These are phyloP conservation scores for Yponomeuta sedellus DNA, from an alignment of 2,888 invertebrate species.

Conservation along the genomic window DNA sequence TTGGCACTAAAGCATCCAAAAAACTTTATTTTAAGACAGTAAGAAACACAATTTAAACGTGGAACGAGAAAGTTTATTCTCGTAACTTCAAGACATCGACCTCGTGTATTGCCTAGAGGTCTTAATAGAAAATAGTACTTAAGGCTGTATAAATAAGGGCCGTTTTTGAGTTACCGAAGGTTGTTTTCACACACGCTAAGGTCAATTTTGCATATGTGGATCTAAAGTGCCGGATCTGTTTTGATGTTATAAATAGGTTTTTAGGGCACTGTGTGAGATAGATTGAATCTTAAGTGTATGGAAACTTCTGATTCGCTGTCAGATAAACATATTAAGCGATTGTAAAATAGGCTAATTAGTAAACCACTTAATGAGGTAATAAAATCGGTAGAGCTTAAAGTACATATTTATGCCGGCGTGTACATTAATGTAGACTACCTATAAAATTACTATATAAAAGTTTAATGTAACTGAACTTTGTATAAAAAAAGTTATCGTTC, in stretches of 20 bases:
- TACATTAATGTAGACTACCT: too few relatives aligned
- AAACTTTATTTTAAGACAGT: not conserved
- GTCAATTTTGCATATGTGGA: constrained; percentile 10
- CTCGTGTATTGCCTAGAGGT: not conserved
- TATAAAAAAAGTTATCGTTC: too few relatives aligned
- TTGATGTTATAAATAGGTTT: constrained; percentile 4
- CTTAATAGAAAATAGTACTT: not conserved
- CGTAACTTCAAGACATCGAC: constrained; percentile 8
- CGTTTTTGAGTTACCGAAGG: constrained; percentile 15
- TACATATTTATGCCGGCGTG: too few relatives aligned
- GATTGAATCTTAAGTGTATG: not conserved
- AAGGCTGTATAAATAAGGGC: not conserved
- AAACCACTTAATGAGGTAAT: too few relatives aligned
- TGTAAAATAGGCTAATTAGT: too few relatives aligned
- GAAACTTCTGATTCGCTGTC: not conserved
- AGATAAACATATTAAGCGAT: too few relatives aligned
- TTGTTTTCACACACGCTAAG: constrained; percentile 33
- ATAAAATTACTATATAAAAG: too few relatives aligned
- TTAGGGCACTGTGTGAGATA: not conserved
- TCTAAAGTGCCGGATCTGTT: not conserved
- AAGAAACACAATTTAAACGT: not conserved
- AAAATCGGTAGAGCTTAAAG: too few relatives aligned
- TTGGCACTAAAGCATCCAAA: too few relatives aligned
- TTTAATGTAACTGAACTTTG: too few relatives aligned
- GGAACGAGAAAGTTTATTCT: constrained; percentile 1